Evolutionary conservation across 2,797 vertebrate genomes (phyloP).

Genomic region (Eulemur albifrons): DNA sequence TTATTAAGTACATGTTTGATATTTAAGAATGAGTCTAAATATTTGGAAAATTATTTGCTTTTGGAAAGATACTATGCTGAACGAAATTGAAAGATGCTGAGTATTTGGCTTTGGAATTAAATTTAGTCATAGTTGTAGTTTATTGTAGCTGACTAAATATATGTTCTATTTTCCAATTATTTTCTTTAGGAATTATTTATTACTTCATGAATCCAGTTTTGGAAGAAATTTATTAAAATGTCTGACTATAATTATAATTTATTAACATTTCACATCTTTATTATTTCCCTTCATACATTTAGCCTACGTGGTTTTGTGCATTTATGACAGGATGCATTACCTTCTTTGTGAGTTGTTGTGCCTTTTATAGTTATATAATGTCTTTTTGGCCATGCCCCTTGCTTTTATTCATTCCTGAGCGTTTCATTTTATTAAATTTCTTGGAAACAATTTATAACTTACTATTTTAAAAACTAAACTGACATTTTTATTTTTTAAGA

Average conservation of each 20-base stretch:
- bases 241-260: neutral
- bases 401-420: neutral
- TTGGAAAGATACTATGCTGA: neutral
- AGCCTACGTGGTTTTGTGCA: neutral
- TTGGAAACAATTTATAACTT: neutral
- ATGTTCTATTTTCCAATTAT: neutral
- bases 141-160: neutral
- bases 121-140: neutral
- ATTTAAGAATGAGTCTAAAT: neutral
- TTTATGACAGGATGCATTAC: neutral
- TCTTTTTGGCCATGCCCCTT: neutral
- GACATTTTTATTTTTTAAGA: neutral
- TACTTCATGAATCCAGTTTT: neutral
- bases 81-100: neutral
- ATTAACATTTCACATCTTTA: neutral
- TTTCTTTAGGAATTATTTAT: neutral
- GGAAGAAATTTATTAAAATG: neutral
- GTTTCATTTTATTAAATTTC: neutral
- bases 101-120: neutral
- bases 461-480: neutral
- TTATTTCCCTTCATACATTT: neutral
- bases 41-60: neutral
- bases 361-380: neutral
- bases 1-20: neutral
- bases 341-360: neutral